Evolutionary conservation across 1,140 invertebrate species (phyloP).

Genomic region (Panulirus ornatus): DNA sequence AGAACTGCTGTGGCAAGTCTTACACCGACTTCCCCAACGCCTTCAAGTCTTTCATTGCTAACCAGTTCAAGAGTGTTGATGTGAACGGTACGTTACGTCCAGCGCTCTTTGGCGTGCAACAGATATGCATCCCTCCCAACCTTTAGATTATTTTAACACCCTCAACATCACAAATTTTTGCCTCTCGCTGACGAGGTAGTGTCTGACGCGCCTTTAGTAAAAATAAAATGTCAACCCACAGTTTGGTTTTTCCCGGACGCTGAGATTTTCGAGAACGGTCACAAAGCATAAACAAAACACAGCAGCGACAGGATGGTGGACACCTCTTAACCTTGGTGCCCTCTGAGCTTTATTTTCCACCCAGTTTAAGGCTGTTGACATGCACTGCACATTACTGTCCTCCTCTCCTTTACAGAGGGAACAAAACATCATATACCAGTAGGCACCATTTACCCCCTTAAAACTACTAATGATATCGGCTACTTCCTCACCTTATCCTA

Average conservation of each 20-base stretch:
- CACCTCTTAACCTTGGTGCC: constrained; percentile 84
- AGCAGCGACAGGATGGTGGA: constrained; percentile 86
- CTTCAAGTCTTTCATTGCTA: constrained; percentile 72
- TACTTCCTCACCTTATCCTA: not conserved
- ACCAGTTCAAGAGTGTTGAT: constrained; percentile 77
- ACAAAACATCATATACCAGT: constrained; percentile 26
- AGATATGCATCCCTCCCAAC: constrained; percentile 51
- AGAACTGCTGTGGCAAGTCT: constrained; percentile 85
- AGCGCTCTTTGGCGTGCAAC: constrained; percentile 43
- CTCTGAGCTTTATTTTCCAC: constrained; percentile 87
- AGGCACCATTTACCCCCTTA: not conserved
- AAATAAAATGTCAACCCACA: constrained; percentile 16
- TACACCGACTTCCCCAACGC: constrained; percentile 85
- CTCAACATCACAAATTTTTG: not conserved
- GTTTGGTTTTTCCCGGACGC: constrained; percentile 81
- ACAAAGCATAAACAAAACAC: no score
- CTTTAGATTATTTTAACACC: constrained; percentile 34
- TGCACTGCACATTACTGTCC: constrained; percentile 81
- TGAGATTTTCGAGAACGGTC: constrained; percentile 86
- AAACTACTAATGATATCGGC: constrained; percentile 1
- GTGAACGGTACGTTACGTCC: constrained; percentile 81
- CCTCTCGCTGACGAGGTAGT: constrained; percentile 12
- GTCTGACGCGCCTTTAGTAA: not conserved
- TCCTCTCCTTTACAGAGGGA: constrained; percentile 34
- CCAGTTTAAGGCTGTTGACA: constrained; percentile 88